Evolutionary conservation across 2,888 invertebrate species (phyloP).

Genomic region (Salticus scenicus): DNA sequence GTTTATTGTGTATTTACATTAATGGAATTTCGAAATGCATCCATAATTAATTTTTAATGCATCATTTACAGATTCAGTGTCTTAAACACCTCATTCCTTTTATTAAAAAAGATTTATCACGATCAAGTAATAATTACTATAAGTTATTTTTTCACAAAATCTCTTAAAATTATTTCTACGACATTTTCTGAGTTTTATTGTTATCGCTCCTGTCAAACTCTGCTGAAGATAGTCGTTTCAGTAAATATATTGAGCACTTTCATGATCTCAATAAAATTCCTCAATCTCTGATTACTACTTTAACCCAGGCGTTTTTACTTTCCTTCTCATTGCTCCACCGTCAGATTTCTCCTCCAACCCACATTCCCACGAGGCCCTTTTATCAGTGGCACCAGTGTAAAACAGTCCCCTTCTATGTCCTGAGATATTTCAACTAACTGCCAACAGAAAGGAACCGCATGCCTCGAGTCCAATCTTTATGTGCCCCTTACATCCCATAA

Average conservation of each 20-base stretch:
- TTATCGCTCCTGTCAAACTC: not conserved
- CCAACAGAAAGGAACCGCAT: constrained; percentile 45
- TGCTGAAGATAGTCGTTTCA: not conserved
- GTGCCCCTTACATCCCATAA: constrained; percentile 55
- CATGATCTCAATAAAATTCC: not conserved
- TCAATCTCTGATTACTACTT: not conserved
- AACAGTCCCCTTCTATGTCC: constrained; percentile 53
- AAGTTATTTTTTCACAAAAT: too few species aligned
- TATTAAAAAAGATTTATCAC: too few species aligned
- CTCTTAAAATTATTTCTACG: too few species aligned
- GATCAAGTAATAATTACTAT: too few species aligned
- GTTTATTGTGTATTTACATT: too few species aligned
- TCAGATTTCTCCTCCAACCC: not conserved
- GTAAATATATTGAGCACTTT: not conserved
- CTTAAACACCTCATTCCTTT: too few species aligned
- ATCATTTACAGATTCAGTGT: too few species aligned
- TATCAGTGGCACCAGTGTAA: constrained; percentile 52
- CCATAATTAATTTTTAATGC: too few species aligned
- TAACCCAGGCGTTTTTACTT: not conserved
- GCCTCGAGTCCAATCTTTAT: constrained; percentile 54
- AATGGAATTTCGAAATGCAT: too few species aligned
- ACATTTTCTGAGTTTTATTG: too few species aligned
- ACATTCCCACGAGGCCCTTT: constrained; percentile 1
- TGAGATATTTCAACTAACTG: constrained; percentile 47
- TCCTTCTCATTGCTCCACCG: not conserved